Base-by-base conservation (phyloP, 1,140 invertebrate species). In the Gryon sp. region DNA sequence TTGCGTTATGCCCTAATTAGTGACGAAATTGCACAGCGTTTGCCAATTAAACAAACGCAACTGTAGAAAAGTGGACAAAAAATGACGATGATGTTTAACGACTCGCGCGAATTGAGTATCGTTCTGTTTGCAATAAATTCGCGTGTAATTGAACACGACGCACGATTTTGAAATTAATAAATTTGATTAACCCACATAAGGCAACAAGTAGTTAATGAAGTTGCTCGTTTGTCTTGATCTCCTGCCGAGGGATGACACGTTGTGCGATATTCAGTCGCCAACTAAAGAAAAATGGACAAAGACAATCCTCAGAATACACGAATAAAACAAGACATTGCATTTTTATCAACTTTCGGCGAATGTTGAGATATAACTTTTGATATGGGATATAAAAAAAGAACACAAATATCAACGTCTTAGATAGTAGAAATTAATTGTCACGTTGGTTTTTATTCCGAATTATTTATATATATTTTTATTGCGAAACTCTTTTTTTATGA, bases 101-200 rank as follows among this genome's bases (percentile, higher is more conserved):
- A 41, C 12, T 9, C 26, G 12, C 0, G 36, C 28, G 20, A 66
- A 66, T 38, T 40, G 63, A 32, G 40, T 43, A 40, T 59, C 20
- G 28, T 66, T 41, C n/a, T 28, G 26, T 65, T 22, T 32, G n/a
- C 26, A 11, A 65, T 65, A 14, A 66, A 34, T 48, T 57, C n/a
- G 2, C 40, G 52, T 24, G 22, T 50, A 57, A 68, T 57, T 68
- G 52, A 57, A 57, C 41, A 32, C 50, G 24, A 50, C 34, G 36
- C 32, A 41, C 41, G 52, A 48, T 30, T 59, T 69, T 50, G 22
- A 52, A 43, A 43, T 43, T 18, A 12, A 59, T 59, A 41, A 59
- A 69, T 59, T 59, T 38, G 43, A 69, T 69, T 69, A 69, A 69
- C 53, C 65, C 53, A 59, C 52, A 50, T 60, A 38, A 50, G 34